A percentile compares a stretch with the other conserved stretches of the same genome.
phyloP scores from a whole-genome alignment of 2,113 vertebrate species.

The Chloropsis cyanopogon region DNA sequence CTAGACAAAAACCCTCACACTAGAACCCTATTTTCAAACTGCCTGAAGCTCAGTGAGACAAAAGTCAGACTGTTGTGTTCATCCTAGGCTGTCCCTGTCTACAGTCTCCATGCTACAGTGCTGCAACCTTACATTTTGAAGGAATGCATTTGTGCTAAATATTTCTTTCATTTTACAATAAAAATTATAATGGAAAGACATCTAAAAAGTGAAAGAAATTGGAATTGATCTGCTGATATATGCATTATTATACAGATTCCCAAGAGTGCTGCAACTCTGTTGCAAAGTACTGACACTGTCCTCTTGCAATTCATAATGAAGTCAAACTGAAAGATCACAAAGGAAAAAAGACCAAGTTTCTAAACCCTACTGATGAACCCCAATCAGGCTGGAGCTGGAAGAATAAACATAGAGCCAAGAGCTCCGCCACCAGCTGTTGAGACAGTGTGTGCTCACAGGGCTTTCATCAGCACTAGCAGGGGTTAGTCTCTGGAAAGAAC shows the following conservation, averaged over 20 bases:
- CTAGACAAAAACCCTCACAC: not conserved
- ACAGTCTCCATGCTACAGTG: not conserved
- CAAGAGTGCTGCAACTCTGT: not conserved
- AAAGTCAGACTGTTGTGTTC: not conserved
- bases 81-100: not conserved
- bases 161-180: not conserved
- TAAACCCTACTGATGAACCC: not conserved
- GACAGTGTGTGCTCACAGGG: conserved; percentile 51
- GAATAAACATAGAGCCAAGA: conserved; percentile 35
- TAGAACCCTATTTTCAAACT: not conserved
- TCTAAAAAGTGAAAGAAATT: not conserved
- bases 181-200: not conserved
- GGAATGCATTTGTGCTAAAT: not conserved
- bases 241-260: not conserved
- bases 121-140: not conserved
- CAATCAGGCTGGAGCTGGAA: conserved; percentile 12
- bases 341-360: not conserved
- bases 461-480: conserved; percentile 44
- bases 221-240: not conserved
- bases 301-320: not conserved
- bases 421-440: conserved; percentile 61
- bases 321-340: not conserved
- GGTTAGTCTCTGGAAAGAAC: conserved; percentile 50
- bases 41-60: not conserved
- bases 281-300: not conserved